phyloP scores from a whole-genome alignment of 2,797 vertebrate genomes.

The Ctenopoma multispine region DNA sequence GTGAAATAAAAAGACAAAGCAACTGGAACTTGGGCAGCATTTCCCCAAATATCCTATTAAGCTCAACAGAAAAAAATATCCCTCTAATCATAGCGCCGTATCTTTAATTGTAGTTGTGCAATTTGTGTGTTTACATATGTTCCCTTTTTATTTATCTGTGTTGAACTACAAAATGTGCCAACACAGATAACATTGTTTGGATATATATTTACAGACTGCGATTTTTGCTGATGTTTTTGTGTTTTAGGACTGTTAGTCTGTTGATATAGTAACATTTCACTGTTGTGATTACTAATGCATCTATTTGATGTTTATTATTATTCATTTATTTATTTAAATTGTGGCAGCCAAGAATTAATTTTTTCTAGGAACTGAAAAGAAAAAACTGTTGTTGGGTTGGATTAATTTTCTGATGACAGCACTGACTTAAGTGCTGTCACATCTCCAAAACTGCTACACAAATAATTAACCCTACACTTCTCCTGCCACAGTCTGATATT shows the following conservation, averaged over 20 bases:
- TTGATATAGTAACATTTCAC: background rate
- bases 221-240: background rate
- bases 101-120: constrained; percentile 45
- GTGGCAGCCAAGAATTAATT: background rate
- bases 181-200: constrained; percentile 10
- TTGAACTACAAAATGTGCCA: background rate
- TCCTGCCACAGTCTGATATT: background rate
- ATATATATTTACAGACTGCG: background rate
- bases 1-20: constrained; percentile 71
- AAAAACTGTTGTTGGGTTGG: background rate
- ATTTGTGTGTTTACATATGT: constrained; percentile 13
- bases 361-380: background rate
- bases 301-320: no score
- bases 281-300: no score
- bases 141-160: constrained; percentile 14
- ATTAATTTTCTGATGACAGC: background rate
- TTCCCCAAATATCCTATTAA: constrained; percentile 71
- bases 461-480: background rate
- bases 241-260: constrained; percentile 3
- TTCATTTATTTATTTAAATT: background rate
- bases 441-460: background rate
- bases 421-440: background rate
- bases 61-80: constrained; percentile 40
- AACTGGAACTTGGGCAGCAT: constrained; percentile 50
- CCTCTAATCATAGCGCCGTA: background rate